phyloP scores from a whole-genome alignment of 2,888 invertebrate genomes.

The Andrena flavipes region DNA sequence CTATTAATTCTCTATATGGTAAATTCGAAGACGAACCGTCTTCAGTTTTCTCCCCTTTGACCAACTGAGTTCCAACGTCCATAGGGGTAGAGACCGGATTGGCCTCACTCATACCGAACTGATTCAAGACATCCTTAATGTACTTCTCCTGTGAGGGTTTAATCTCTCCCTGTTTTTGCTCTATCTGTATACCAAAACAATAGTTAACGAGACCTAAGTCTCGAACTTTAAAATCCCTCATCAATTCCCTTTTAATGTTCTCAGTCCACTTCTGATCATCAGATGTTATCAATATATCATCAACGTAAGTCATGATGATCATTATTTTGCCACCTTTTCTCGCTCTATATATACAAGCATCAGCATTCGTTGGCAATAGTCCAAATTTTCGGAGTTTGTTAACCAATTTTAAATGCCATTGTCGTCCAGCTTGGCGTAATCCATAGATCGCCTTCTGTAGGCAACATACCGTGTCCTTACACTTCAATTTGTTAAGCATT shows the following conservation, averaged over 20 bases:
- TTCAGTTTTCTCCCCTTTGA: neutral
- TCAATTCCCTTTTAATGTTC: neutral
- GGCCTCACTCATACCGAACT: neutral
- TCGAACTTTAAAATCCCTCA: neutral
- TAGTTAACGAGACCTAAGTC: neutral
- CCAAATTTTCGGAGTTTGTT: neutral
- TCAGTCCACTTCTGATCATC: neutral
- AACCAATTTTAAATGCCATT: neutral
- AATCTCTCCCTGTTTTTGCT: neutral
- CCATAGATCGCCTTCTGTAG: neutral
- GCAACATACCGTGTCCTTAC: neutral
- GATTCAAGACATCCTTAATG: neutral
- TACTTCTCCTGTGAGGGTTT: neutral
- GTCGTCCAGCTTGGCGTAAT: neutral
- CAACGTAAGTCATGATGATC: neutral
- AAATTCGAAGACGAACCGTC: neutral
- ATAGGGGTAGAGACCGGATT: constrained; percentile 5
- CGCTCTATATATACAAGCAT: neutral
- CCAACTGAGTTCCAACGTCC: neutral
- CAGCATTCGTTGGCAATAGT: neutral
- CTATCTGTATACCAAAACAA: constrained; percentile 3
- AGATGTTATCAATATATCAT: neutral
- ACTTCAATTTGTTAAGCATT: neutral
- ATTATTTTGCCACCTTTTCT: neutral
- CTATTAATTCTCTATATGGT: neutral